Evolutionary conservation across 2,888 invertebrate genomes (phyloP).

Genomic region (Cryptophagus acutangulus): DNA sequence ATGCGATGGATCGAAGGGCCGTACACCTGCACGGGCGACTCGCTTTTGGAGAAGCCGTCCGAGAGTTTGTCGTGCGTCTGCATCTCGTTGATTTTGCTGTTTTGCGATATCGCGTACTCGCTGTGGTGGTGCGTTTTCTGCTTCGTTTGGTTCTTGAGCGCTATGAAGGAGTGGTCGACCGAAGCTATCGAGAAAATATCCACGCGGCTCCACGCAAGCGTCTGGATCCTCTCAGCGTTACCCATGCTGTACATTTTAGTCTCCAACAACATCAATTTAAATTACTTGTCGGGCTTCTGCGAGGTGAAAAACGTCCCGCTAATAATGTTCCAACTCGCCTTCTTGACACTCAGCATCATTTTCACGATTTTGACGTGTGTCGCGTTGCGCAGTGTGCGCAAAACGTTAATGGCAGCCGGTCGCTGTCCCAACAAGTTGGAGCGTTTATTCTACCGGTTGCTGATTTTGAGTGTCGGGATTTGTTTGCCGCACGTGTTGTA

Average conservation of each 20-base stretch:
- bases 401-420: conserved; percentile 51
- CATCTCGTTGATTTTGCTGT: conserved; percentile 45
- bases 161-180: conserved; percentile 89
- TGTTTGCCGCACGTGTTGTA: conserved; percentile 66
- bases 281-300: conserved; percentile 78
- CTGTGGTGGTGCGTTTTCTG: conserved; percentile 87
- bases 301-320: conserved; percentile 52
- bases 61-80: conserved; percentile 34
- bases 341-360: conserved; percentile 58
- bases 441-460: conserved; percentile 68
- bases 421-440: conserved; percentile 58
- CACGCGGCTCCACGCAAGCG: conserved; percentile 77
- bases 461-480: conserved; percentile 74
- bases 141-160: conserved; percentile 84
- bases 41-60: conserved; percentile 28
- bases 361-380: conserved; percentile 71
- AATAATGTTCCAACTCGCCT: conserved; percentile 32
- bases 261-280: conserved; percentile 70
- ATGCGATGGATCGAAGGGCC: conserved; percentile 38
- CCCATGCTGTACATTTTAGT: conserved; percentile 79
- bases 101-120: conserved; percentile 73
- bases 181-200: conserved; percentile 85
- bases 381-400: conserved; percentile 70
- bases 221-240: conserved; percentile 84
- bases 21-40: conserved; percentile 31